Conservation (phyloP, 2,113 vertebrate genomes). For the Fregetta grallaria region DNA sequence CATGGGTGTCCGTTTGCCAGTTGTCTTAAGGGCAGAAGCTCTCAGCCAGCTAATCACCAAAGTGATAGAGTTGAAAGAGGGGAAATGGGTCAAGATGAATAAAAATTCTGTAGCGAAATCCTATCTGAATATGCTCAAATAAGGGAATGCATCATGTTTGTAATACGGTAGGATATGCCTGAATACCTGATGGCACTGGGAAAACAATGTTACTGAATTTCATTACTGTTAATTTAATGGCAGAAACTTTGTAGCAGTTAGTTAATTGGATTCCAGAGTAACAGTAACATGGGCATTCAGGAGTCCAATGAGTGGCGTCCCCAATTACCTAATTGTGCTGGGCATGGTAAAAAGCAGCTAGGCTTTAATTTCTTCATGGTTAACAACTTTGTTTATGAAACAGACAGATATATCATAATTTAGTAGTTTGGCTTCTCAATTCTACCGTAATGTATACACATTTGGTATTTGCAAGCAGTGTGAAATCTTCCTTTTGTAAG, state of each 20-base stretch:
- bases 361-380: constrained; percentile 23
- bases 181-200: not conserved
- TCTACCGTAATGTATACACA: rapidly evolving
- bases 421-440: not conserved
- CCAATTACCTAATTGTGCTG: constrained; percentile 26
- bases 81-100: not conserved
- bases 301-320: not conserved
- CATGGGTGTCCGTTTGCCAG: not conserved
- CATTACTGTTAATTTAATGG: not conserved
- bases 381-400: constrained; percentile 46
- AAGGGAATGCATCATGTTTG: not conserved
- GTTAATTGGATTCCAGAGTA: not conserved
- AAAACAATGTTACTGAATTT: not conserved
- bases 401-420: not conserved
- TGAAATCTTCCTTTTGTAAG: not conserved
- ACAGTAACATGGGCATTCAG: not conserved
- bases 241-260: constrained; percentile 26
- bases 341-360: not conserved
- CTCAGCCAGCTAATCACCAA: not conserved
- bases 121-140: not conserved
- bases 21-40: not conserved
- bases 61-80: not conserved
- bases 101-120: not conserved
- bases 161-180: not conserved
- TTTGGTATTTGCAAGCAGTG: not conserved